Conservation (phyloP, 2,797 vertebrate species). For the Rhinogobio ventralis region DNA sequence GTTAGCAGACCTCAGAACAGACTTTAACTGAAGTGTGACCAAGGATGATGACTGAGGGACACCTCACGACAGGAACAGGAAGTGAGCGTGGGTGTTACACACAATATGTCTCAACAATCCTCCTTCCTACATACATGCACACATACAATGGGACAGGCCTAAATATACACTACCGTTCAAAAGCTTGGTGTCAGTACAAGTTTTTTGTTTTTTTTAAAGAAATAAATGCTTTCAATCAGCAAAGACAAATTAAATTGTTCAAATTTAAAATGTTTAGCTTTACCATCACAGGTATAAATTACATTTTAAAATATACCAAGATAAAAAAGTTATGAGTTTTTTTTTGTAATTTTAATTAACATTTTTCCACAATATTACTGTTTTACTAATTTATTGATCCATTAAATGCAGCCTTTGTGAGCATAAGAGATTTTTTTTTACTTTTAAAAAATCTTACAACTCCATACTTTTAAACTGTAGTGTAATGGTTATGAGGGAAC, state of each 20-base stretch:
- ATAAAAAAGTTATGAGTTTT: neutral
- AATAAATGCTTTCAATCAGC: neutral
- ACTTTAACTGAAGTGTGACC: neutral
- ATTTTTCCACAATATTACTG: neutral
- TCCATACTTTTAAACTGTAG: neutral
- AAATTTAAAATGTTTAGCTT: neutral
- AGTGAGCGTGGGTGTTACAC: constrained; percentile 20
- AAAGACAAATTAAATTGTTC: neutral
- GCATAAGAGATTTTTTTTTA: neutral
- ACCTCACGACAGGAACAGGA: constrained; percentile 38
- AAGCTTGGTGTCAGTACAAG: neutral
- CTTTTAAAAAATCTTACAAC: neutral
- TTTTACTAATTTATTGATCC: neutral
- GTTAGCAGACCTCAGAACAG: neutral
- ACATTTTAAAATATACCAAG: neutral
- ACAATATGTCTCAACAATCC: neutral
- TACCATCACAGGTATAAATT: neutral
- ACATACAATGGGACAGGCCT: neutral
- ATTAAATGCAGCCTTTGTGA: neutral
- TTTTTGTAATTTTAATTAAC: neutral
- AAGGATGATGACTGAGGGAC: constrained; percentile 18
- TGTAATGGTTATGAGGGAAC: neutral
- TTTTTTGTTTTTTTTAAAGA: neutral
- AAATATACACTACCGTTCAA: neutral
- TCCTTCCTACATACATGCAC: neutral